Evolutionary conservation across 2,113 vertebrate genomes (phyloP), one percentile per base, ranked within the genome.

Genomic region (Australoheros scitulus): DNA sequence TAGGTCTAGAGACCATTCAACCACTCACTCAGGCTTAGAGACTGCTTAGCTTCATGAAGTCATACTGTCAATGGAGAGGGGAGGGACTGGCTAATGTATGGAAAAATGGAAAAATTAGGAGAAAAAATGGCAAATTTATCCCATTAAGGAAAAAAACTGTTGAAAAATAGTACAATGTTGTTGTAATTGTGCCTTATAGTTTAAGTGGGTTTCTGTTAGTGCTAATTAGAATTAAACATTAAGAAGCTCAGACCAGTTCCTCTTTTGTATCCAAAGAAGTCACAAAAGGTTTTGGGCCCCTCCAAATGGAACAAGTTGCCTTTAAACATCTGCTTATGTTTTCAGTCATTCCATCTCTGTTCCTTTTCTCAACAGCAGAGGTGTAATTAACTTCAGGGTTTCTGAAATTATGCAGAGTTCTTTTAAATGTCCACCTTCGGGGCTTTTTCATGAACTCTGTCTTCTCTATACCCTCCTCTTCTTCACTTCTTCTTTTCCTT

Each of bases 401-500:
- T 47, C 14, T 50, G 13, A 17, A 6, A 15, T 50, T 15, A 17
- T 50, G 14, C 43, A 15, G 5, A 15, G 43, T 14, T 15, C 14
- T 11, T 50, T 50, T 50, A 17, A 14, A 6, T 17, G 5, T 50
- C 47, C 5, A 52, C 6, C 50, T 52, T 52, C 5, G 6, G 3
- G 4, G 2, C 22, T 10, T 14, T 26, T 70, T 70, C 14, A 70
- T 17, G 10, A 34, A 11, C 18, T 36, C 61, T 18, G 14, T 26
- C 65, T 2, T 8, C 4, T 70, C n/a, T 50, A 29, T 55, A 52
- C 50, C 9, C 13, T 24, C 43, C 7, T 56, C 56, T 8, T 61
- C 34, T 57, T 59, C 10, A 3, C 18, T 6, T 34, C 1, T 0
- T 6, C 0, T 14, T 18, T 34, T 7, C 22, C 76, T 34, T 2